Evolutionary conservation across 2,113 vertebrate species (phyloP).

Genomic region (Falco punctatus): DNA sequence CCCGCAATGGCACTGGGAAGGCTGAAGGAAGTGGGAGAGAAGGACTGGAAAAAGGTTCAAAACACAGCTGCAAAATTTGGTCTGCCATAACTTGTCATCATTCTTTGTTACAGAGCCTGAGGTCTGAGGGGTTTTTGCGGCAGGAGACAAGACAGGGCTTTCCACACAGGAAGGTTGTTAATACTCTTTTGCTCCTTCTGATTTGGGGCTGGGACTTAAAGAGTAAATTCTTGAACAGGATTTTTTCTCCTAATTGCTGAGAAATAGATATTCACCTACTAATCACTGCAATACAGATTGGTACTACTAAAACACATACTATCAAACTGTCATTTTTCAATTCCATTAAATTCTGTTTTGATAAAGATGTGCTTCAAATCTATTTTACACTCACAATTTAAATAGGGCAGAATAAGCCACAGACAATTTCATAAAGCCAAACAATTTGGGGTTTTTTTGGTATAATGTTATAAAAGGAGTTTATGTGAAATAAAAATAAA

Average conservation of each 20-base stretch:
- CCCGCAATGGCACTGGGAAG: not conserved
- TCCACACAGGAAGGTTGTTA: not conserved
- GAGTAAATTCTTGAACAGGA: not conserved
- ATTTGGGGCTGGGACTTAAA: not conserved
- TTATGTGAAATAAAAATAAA: not conserved
- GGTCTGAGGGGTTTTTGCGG: not conserved
- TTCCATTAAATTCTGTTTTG: not conserved
- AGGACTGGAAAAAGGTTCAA: not conserved
- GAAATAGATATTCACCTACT: not conserved
- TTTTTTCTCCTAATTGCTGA: not conserved
- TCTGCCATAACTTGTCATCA: not conserved
- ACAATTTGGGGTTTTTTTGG: not conserved
- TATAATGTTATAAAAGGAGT: not conserved
- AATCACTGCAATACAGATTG: not conserved
- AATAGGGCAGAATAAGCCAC: not conserved
- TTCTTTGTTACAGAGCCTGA: not conserved
- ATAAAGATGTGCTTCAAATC: not conserved
- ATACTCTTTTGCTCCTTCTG: not conserved
- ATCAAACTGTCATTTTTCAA: not conserved
- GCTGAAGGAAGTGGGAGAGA: not conserved
- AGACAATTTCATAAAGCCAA: not conserved
- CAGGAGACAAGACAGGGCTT: not conserved
- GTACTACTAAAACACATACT: not conserved
- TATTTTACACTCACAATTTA: not conserved
- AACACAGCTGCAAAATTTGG: not conserved